These are phyloP conservation scores for Latrodectus hesperus DNA, from an alignment of 2,888 invertebrate species.

Conservation along the genomic window DNA sequence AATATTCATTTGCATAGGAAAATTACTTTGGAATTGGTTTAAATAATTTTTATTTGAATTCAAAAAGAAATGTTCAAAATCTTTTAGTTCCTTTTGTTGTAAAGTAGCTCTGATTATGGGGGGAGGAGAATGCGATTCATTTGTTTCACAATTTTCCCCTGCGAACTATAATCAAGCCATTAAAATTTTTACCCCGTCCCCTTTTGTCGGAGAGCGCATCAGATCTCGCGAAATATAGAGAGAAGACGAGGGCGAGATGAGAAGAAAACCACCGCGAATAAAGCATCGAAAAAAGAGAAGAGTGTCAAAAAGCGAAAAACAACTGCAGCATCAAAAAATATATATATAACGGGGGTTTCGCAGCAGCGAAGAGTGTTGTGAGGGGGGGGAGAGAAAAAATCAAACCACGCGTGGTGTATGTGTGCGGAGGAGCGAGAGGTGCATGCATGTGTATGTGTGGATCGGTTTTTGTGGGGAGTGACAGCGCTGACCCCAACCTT, in stretches of 20 bases:
- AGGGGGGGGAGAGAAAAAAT: conserved; percentile 27
- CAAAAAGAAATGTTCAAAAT: too few relatives aligned
- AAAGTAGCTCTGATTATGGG: too few relatives aligned
- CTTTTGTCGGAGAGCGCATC: conserved; percentile 4
- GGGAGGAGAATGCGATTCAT: too few relatives aligned
- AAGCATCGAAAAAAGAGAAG: conserved; percentile 65
- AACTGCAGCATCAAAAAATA: conserved; percentile 19
- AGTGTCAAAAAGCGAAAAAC: conserved; percentile 69
- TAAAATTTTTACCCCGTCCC: not conserved
- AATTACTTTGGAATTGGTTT: too few relatives aligned
- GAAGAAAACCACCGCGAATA: conserved; percentile 65
- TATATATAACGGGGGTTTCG: not conserved
- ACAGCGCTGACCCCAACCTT: conserved; percentile 64
- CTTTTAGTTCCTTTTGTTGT: too few relatives aligned
- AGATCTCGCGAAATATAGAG: conserved; percentile 25
- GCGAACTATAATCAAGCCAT: too few relatives aligned
- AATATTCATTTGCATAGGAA: too few relatives aligned
- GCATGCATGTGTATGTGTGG: conserved; percentile 42
- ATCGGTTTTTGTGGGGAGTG: conserved; percentile 57
- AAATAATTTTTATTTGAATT: too few relatives aligned
- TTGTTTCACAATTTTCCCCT: too few relatives aligned
- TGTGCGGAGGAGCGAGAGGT: conserved; percentile 22
- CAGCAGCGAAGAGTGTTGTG: not conserved
- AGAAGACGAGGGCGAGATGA: conserved; percentile 25
- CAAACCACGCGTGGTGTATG: conserved; percentile 47